Conservation (phyloP, 2,113 vertebrate genomes). For the Columba livia region DNA sequence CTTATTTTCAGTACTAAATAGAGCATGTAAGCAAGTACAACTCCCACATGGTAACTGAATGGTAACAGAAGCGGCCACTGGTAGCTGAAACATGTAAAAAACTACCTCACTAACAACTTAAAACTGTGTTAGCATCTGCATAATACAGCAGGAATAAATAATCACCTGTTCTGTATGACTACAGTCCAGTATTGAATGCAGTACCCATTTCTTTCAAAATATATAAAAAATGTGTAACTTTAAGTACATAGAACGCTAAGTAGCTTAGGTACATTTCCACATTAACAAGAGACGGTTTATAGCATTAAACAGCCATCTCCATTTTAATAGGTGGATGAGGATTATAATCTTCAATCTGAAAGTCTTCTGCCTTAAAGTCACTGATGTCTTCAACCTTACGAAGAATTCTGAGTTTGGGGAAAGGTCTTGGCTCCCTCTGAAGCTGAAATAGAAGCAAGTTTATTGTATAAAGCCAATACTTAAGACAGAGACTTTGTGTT, state of each 20-base stretch:
- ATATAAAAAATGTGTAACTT: not conserved
- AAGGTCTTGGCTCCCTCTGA: constrained; percentile 88
- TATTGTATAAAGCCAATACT: not conserved
- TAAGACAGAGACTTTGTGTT: not conserved
- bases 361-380: constrained; percentile 90
- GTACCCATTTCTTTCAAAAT: not conserved
- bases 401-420: constrained; percentile 91
- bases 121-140: not conserved
- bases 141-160: not conserved
- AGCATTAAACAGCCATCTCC: constrained; percentile 90
- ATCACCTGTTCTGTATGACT: not conserved
- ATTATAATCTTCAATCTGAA: constrained; percentile 89
- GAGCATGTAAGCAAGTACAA: not conserved
- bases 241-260: not conserved
- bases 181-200: not conserved
- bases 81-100: not conserved
- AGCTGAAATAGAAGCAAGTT: constrained; percentile 78
- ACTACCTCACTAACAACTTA: not conserved
- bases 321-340: constrained; percentile 95
- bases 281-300: not conserved
- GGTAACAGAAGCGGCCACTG: not conserved
- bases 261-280: not conserved
- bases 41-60: not conserved
- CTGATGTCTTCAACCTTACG: constrained; percentile 85
- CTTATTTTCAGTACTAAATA: not conserved